Conservation (phyloP, 2,113 vertebrate species). For the Rafetus swinhoei region DNA sequence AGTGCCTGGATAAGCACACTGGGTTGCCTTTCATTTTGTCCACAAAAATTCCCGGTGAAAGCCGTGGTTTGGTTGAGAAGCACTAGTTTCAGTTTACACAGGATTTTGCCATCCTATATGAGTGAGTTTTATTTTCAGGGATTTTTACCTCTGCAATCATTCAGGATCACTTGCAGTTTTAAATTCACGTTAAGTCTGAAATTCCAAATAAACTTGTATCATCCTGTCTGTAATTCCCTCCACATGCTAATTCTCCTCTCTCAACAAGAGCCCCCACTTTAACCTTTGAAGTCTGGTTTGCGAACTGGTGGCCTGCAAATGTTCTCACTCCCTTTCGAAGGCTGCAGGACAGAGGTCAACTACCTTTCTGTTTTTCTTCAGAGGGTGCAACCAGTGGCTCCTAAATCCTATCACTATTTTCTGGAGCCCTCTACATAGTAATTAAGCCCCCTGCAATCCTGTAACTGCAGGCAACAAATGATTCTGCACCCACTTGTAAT, state of each 20-base stretch:
- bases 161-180: neutral
- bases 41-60: neutral
- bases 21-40: neutral
- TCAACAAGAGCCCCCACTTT: neutral
- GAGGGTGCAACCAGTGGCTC: neutral
- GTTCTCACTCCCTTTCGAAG: neutral
- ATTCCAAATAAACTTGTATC: neutral
- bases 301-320: neutral
- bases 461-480: neutral
- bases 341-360: neutral
- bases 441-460: neutral
- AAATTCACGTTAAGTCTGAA: neutral
- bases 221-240: neutral
- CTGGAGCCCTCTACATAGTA: neutral
- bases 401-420: neutral
- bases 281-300: neutral
- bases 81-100: neutral
- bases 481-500: neutral
- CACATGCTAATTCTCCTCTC: neutral
- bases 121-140: neutral
- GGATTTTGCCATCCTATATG: neutral
- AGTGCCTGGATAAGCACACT: neutral
- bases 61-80: neutral
- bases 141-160: neutral
- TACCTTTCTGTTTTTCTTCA: neutral